phyloP scores from a whole-genome alignment of 2,888 invertebrate species.

The Syritta pipiens region DNA sequence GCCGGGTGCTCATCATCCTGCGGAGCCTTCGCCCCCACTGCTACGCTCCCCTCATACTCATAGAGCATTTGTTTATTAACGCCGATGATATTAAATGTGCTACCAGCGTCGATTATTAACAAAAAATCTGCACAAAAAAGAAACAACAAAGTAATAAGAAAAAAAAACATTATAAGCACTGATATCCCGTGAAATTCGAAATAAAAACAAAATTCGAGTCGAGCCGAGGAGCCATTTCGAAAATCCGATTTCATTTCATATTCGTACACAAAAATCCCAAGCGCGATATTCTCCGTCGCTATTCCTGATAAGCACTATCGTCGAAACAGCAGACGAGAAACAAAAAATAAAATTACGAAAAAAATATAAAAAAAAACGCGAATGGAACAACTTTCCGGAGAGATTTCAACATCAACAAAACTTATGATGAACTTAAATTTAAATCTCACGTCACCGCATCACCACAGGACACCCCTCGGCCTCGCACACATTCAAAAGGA shows the following conservation, averaged over 20 bases:
- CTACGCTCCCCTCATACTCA: conserved; percentile 78
- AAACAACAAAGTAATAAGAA: conserved; percentile 1
- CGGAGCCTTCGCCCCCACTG: conserved; percentile 78
- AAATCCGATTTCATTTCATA: conserved; percentile 47
- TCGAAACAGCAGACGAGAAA: conserved; percentile 22
- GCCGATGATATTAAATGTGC: conserved; percentile 77
- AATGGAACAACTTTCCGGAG: conserved; percentile 30
- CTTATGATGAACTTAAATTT: conserved; percentile 17
- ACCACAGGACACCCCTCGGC: conserved; percentile 30
- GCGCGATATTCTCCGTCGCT: conserved; percentile 32
- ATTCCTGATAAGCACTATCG: conserved; percentile 57
- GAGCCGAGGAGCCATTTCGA: conserved; percentile 44
- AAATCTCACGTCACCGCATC: conserved; percentile 33
- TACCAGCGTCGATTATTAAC: conserved; percentile 74
- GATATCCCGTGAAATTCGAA: conserved; percentile 31
- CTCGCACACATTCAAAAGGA: too few relatives aligned
- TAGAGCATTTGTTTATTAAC: conserved; percentile 79
- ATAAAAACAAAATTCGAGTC: neutral
- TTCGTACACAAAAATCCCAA: conserved; percentile 42
- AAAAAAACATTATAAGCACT: conserved; percentile 29
- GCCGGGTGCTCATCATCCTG: conserved; percentile 76
- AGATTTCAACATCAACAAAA: conserved; percentile 60
- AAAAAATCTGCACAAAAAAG: conserved; percentile 65
- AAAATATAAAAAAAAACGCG: neutral
- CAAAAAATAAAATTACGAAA: neutral